Evolutionary conservation across 2,888 invertebrate genomes (phyloP).

Genomic region (Pristionchus maxplancki): DNA sequence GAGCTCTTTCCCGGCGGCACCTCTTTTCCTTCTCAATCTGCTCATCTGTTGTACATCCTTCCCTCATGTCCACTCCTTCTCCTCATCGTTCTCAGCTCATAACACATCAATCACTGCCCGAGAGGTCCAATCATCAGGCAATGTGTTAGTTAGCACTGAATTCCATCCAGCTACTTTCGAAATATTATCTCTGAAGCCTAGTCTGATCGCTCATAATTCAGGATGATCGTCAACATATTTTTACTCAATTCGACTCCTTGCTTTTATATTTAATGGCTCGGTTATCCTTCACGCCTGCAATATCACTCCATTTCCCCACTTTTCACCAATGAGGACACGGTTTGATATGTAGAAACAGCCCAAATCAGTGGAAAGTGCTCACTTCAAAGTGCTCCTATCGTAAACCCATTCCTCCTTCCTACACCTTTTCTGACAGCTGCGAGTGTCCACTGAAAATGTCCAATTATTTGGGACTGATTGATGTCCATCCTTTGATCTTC

Average conservation of each 20-base stretch:
- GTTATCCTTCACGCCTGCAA: background rate
- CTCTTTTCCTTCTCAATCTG: background rate
- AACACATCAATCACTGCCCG: conserved; percentile 38
- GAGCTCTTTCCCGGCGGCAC: background rate
- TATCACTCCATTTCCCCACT: background rate
- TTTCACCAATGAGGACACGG: background rate
- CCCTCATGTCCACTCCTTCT: background rate
- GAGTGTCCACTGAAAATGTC: background rate
- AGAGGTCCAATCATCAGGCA: background rate
- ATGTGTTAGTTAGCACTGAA: conserved; percentile 5
- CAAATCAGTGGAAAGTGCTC: no score
- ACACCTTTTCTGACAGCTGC: conserved; percentile 44
- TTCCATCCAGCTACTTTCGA: no score
- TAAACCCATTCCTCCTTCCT: background rate
- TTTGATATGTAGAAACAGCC: no score
- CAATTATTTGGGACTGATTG: conserved; percentile 19
- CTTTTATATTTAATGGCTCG: background rate
- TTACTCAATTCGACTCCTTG: no score
- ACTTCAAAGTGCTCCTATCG: background rate
- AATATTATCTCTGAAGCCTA: no score
- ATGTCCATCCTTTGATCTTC: conserved; percentile 22
- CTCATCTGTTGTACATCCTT: conserved; percentile 33
- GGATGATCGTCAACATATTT: no score
- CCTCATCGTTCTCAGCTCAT: conserved; percentile 28
- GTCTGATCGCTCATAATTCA: no score